Conservation (phyloP, 2,797 vertebrate genomes). For the Eulemur rubriventer region DNA sequence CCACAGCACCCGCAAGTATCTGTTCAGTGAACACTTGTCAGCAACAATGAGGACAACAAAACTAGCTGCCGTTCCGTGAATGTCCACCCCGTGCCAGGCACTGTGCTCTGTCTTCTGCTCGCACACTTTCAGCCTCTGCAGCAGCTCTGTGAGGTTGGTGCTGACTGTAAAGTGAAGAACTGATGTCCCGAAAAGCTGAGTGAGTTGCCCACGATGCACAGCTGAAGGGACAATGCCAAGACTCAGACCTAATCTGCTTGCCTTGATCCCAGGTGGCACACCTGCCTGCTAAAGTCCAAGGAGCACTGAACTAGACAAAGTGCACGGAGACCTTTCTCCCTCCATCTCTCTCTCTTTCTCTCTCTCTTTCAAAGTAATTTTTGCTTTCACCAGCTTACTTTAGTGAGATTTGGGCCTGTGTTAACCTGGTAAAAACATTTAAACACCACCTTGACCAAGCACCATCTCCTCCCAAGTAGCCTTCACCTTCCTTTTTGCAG, state of each 20-base stretch:
- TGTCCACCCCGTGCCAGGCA: rapidly evolving
- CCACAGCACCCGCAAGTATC: rapidly evolving
- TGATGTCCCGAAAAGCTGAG: too few species aligned
- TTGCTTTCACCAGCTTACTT: background rate
- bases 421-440: background rate
- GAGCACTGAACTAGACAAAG: rapidly evolving
- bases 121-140: rapidly evolving
- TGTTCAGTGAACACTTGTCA: background rate
- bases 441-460: background rate
- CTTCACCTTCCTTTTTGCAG: background rate
- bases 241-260: rapidly evolving
- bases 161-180: rapidly evolving
- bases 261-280: background rate
- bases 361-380: background rate
- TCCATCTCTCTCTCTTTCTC: rapidly evolving
- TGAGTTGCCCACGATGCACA: background rate
- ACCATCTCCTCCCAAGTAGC: rapidly evolving
- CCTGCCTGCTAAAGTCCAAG: too few species aligned
- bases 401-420: background rate
- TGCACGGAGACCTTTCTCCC: rapidly evolving
- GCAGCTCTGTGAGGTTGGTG: rapidly evolving
- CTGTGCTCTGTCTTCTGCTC: background rate
- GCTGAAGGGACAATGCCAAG: rapidly evolving
- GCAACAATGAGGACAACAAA: too few species aligned
- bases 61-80: background rate